A percentile compares a stretch with the other conserved stretches of the same genome.
These are phyloP conservation scores for Apodemus agrarius DNA, from an alignment of 2,797 vertebrate species.

Conservation along the genomic window DNA sequence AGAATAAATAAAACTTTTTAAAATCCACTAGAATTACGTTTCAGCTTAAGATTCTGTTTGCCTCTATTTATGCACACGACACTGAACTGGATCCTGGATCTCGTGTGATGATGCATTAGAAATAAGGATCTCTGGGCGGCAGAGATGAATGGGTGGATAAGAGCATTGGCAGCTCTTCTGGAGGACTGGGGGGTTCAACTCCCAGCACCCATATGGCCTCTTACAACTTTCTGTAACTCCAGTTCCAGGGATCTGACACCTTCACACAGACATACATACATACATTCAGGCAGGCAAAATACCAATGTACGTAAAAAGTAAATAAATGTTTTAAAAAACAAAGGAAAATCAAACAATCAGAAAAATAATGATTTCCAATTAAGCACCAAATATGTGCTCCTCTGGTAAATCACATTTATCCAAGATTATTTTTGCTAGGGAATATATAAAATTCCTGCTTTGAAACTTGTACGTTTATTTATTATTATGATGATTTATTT, in stretches of 20 bases:
- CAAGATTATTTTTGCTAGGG: constrained; percentile 3
- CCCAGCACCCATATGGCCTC: not conserved
- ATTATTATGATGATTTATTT: not conserved
- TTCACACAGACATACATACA: not conserved
- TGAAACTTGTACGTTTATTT: constrained; percentile 9
- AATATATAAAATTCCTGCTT: not conserved
- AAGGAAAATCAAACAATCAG: too few species aligned
- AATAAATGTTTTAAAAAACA: not conserved
- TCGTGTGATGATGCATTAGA: not conserved
- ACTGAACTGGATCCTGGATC: not conserved
- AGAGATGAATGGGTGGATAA: not conserved
- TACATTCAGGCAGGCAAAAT: not conserved
- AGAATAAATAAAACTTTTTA: not conserved
- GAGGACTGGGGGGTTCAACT: not conserved
- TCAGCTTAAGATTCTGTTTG: not conserved
- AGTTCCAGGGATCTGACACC: not conserved
- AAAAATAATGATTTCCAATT: not conserved
- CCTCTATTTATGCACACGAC: not conserved
- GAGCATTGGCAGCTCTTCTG: not conserved
- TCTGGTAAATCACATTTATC: not conserved
- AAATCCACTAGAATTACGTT: not conserved
- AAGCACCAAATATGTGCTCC: not conserved
- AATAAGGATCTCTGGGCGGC: not conserved
- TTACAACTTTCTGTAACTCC: not conserved
- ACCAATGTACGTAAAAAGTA: not conserved